These are phyloP conservation scores for Sussaba pulchella DNA, from an alignment of 2,888 invertebrate species.

Conservation along the genomic window DNA sequence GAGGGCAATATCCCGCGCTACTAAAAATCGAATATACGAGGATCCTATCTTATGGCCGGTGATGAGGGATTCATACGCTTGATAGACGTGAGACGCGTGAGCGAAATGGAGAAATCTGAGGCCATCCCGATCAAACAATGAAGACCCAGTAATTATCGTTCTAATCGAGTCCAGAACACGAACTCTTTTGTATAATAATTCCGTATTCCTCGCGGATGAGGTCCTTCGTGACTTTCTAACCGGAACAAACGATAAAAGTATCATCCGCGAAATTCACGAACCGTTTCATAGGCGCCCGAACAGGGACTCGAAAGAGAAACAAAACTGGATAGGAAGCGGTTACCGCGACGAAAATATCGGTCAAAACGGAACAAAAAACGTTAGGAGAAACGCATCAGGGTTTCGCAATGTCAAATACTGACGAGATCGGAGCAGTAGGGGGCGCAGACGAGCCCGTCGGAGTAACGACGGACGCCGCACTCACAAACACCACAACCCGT, in stretches of 20 bases:
- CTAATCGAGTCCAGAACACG: neutral
- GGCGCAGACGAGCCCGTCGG: no score
- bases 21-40: no score
- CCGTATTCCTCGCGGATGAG: neutral
- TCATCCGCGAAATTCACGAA: no score
- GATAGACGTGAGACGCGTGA: no score
- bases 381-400: slow-evolving; percentile 67
- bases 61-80: no score
- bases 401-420: no score
- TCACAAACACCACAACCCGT: no score
- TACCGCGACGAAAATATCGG: slow-evolving; percentile 66
- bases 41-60: no score
- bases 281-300: neutral
- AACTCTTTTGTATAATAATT: neutral
- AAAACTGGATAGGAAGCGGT: slow-evolving; percentile 65
- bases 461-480: no score
- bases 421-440: no score
- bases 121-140: no score
- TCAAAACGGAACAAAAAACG: slow-evolving; percentile 62
- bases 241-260: neutral
- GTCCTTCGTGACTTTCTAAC: neutral
- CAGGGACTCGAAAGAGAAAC: slow-evolving; percentile 39
- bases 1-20: no score
- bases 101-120: neutral
- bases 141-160: neutral